Percentiles rank a stretch among this genome's conserved stretches.
phyloP scores from a whole-genome alignment of 2,797 vertebrate genomes.

The Acanthis flammea region DNA sequence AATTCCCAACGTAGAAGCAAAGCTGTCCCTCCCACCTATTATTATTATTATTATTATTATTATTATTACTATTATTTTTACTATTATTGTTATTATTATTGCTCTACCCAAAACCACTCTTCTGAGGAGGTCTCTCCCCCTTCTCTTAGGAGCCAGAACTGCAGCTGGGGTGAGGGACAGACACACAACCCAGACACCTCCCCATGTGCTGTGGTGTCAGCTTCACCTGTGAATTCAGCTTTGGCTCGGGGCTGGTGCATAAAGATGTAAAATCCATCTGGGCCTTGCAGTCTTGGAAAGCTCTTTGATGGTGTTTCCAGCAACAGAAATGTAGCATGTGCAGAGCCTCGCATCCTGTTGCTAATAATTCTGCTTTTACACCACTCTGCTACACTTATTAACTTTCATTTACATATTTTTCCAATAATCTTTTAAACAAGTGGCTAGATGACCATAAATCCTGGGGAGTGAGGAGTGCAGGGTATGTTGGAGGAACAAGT shows the following conservation, averaged over 20 bases:
- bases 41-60: no score
- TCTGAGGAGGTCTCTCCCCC: neutral
- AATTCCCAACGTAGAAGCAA: neutral
- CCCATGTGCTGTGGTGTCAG: neutral
- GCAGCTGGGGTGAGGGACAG: neutral
- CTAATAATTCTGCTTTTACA: conserved; percentile 46
- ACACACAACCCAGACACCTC: neutral
- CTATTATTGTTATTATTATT: neutral
- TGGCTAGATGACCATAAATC: conserved; percentile 51
- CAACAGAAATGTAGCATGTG: conserved; percentile 29
- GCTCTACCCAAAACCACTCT: neutral
- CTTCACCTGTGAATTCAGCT: conserved; percentile 45
- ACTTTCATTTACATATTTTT: conserved; percentile 68
- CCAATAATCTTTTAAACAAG: conserved; percentile 48
- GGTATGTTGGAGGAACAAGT: conserved; percentile 6
- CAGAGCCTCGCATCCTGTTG: conserved; percentile 26
- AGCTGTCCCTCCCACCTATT: neutral
- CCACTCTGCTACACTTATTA: conserved; percentile 15
- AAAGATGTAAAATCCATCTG: conserved; percentile 39
- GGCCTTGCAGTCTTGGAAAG: conserved; percentile 19
- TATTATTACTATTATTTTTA: neutral
- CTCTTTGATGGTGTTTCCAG: conserved; percentile 52
- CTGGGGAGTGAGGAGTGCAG: neutral
- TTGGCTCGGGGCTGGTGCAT: conserved; percentile 20
- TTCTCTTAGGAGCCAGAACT: neutral